Base-by-base conservation (phyloP, 2,113 vertebrate genomes). In the Halichoerus grypus region DNA sequence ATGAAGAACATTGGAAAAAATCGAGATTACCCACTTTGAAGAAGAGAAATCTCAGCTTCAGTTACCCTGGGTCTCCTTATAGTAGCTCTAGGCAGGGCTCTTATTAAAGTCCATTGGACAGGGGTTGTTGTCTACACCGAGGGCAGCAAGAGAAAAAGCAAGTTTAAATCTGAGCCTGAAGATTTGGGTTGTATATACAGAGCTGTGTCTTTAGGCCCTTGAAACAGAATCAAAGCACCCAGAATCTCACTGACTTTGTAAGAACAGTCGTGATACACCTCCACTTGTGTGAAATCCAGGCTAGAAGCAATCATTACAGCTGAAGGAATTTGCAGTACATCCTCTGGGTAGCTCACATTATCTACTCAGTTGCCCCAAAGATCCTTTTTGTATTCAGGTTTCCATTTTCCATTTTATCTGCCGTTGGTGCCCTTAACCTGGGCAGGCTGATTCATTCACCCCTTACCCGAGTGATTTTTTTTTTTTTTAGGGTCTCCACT, bases 251-350 rank as follows among this genome's bases (percentile, higher is more conserved):
- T 42, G 71, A 42, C 46, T 80, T 46, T 28, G 0, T 57, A 82
- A 67, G 61, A 63, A 51, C 3, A 88, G 28, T 15, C 9, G 10
- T 16, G 55, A 19, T 67, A 53, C 13, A 74, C 24, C 39, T 61
- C 42, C 42, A 42, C 63, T 91, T 81, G 86, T 57, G 33, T 88
- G 83, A 92, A 95, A 92, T 94, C 33, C 63, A 91, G 76, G 63
- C 22, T 71, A 80, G 71, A 94, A 85, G 83, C 84, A 53, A 69
- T 74, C 49, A 63, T 74, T 92, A 11, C 15, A 76, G 39, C 49
- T 74, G 3, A 74, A 53, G 61, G 65, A 65, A 57, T 55, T 76
- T 96, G 59, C 9, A 67, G 15, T 59, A 18, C 61, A 26, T 82
- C 31, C 1, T 85, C 24, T 76, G 74, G 61, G 24, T 55, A 63